These are phyloP conservation scores for Calephelis nemesis DNA, from an alignment of 1,140 invertebrate genomes.

Conservation along the genomic window DNA sequence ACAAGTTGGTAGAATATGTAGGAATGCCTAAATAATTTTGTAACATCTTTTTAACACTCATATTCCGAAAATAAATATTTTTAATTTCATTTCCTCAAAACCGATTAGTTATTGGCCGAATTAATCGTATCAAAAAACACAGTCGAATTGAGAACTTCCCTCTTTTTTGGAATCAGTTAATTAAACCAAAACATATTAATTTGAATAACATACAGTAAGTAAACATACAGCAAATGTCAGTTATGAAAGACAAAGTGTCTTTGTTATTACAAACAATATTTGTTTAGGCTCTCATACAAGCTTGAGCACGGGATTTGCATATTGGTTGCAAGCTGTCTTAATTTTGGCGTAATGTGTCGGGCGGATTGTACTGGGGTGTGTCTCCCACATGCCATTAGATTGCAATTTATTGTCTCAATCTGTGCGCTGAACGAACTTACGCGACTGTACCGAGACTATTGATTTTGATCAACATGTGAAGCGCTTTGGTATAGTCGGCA, in stretches of 20 bases:
- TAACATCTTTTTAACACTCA: no score
- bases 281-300: conserved; percentile 33
- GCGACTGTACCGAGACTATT: conserved; percentile 31
- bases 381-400: conserved; percentile 44
- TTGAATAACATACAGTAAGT: conserved; percentile 17
- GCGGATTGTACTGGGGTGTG: conserved; percentile 36
- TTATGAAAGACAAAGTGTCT: conserved; percentile 42
- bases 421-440: conserved; percentile 44
- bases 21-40: no score
- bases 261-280: conserved; percentile 44
- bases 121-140: no score
- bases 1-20: no score
- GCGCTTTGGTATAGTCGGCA: neutral
- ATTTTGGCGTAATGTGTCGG: conserved; percentile 53
- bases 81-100: no score
- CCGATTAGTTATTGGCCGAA: no score
- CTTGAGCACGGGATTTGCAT: conserved; percentile 40
- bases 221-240: conserved; percentile 29
- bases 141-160: no score
- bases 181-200: conserved; percentile 18
- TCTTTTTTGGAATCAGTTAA: no score
- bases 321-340: conserved; percentile 58
- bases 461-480: conserved; percentile 24
- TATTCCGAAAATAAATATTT: no score
- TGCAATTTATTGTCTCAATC: conserved; percentile 59